These are phyloP conservation scores for Eulemur coronatus DNA, from an alignment of 2,797 vertebrate species.

Conservation along the genomic window DNA sequence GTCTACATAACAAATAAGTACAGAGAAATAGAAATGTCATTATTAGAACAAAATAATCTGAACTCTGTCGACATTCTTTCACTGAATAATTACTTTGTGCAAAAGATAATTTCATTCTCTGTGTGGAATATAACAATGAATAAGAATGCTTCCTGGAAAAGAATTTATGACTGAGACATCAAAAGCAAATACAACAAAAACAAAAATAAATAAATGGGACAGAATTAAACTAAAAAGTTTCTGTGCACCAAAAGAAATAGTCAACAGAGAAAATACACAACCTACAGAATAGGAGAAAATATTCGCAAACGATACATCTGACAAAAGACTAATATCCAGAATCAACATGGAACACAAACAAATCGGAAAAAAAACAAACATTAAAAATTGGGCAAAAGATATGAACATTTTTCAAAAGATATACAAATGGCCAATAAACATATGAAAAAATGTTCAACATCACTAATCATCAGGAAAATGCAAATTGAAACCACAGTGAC, in stretches of 20 bases:
- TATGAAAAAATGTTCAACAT: neutral
- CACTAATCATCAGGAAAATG: neutral
- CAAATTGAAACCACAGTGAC: neutral
- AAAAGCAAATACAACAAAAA: too few relatives aligned
- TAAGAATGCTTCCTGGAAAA: neutral
- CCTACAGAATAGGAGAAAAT: neutral
- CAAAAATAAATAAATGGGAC: too few relatives aligned
- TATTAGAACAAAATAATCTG: neutral
- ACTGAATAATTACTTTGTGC: constrained; percentile 19
- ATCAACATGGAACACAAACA: neutral
- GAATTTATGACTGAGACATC: neutral
- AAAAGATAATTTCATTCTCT: neutral
- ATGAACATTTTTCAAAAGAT: neutral
- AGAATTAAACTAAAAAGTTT: neutral
- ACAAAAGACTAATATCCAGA: neutral
- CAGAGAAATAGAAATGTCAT: neutral
- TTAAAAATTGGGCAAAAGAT: neutral
- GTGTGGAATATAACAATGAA: neutral
- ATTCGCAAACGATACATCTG: neutral
- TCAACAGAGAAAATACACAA: neutral
- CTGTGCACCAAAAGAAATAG: neutral
- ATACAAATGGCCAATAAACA: neutral
- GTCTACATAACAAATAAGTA: neutral
- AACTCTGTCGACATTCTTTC: constrained; percentile 31
- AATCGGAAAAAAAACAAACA: neutral